These are phyloP conservation scores for Aradophagus sp. DNA, from an alignment of 1,140 invertebrate genomes.

Conservation along the genomic window DNA sequence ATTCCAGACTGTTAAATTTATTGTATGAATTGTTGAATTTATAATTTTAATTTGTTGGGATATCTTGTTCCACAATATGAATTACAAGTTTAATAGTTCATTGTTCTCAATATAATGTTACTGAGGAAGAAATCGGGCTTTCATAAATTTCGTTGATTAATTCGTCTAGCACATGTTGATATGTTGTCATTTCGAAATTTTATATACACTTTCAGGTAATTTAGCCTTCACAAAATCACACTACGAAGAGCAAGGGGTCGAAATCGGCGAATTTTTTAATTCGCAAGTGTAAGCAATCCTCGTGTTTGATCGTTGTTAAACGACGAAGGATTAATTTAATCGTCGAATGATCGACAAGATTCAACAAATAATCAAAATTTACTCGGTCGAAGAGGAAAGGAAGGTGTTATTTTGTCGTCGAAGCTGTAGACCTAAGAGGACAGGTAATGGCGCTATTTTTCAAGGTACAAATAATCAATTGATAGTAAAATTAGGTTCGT, in stretches of 20 bases:
- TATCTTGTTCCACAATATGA: no score
- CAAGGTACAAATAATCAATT: slow-evolving; percentile 31
- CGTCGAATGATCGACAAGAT: slow-evolving; percentile 28
- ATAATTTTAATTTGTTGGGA: no score
- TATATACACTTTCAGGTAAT: slow-evolving; percentile 12
- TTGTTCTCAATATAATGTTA: no score
- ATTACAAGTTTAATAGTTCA: no score
- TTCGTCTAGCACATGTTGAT: not conserved
- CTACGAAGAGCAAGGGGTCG: not conserved
- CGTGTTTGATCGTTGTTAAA: slow-evolving; percentile 4
- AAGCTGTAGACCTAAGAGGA: slow-evolving; percentile 59
- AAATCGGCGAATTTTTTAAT: no score
- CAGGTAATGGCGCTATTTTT: slow-evolving; percentile 53
- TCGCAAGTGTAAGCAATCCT: slow-evolving; percentile 12
- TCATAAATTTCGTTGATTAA: not conserved
- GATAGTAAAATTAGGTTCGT: slow-evolving; percentile 11
- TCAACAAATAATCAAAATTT: slow-evolving; percentile 25
- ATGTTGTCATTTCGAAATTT: slow-evolving; percentile 8
- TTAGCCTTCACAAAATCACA: slow-evolving; percentile 13
- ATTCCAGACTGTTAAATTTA: no score
- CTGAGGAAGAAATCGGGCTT: no score
- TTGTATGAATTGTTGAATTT: no score
- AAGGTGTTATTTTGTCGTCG: slow-evolving; percentile 29
- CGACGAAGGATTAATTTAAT: slow-evolving; percentile 15
- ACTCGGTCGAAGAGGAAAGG: not conserved